phyloP scores from a whole-genome alignment of 2,797 vertebrate genomes.

The Xerus rutilus region DNA sequence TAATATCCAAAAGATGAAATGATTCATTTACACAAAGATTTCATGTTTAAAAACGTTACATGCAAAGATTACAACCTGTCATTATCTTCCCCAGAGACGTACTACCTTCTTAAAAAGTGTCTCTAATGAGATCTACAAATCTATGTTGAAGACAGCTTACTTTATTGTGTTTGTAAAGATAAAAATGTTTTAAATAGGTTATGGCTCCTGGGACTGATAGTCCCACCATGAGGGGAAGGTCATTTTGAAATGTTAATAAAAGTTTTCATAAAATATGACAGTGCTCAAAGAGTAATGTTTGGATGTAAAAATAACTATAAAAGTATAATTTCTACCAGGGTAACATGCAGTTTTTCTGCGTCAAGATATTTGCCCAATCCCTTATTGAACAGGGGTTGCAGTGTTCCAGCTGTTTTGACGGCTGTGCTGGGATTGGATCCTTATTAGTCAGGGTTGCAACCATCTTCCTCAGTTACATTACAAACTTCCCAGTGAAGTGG shows the following conservation, averaged over 20 bases:
- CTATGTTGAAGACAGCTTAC: constrained; percentile 83
- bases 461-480: constrained; percentile 26
- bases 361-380: constrained; percentile 70
- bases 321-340: constrained; percentile 79
- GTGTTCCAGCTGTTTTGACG: constrained; percentile 68
- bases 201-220: constrained; percentile 85
- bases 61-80: constrained; percentile 85
- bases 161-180: constrained; percentile 88
- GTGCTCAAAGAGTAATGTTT: constrained; percentile 83
- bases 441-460: constrained; percentile 47
- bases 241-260: constrained; percentile 88
- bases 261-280: constrained; percentile 88
- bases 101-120: constrained; percentile 85
- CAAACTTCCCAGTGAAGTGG: not conserved
- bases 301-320: constrained; percentile 82
- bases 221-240: constrained; percentile 85
- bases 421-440: constrained; percentile 58
- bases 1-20: constrained; percentile 76
- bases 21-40: constrained; percentile 72
- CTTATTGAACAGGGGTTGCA: constrained; percentile 67
- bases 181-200: constrained; percentile 88
- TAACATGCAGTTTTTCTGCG: constrained; percentile 65
- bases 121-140: constrained; percentile 89
- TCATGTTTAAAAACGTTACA: constrained; percentile 84
- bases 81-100: constrained; percentile 80